Conservation (phyloP, 2,888 invertebrate species). For the Cordilura impudica region DNA sequence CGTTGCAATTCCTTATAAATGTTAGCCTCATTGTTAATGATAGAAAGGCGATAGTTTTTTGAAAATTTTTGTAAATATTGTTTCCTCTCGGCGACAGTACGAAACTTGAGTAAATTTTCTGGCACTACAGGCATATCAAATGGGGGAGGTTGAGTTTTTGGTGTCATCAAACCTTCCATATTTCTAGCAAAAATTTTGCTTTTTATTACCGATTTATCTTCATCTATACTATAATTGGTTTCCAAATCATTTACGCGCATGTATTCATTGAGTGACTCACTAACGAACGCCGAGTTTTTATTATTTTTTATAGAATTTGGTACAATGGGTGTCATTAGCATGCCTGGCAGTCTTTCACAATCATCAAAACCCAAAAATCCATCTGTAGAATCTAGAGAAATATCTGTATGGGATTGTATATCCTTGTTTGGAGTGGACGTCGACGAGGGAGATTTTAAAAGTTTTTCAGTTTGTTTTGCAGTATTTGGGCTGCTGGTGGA, state of each 20-base stretch:
- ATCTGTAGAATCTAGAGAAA: slow-evolving; percentile 63
- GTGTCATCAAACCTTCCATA: slow-evolving; percentile 74
- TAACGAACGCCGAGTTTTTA: slow-evolving; percentile 77
- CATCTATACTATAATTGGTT: slow-evolving; percentile 65
- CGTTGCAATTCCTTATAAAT: slow-evolving; percentile 75
- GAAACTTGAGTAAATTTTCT: slow-evolving; percentile 76
- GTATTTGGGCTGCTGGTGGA: neutral
- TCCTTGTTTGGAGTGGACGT: neutral
- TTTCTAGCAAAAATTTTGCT: slow-evolving; percentile 55
- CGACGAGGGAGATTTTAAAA: neutral
- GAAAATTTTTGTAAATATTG: slow-evolving; percentile 75
- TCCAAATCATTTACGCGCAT: slow-evolving; percentile 78
- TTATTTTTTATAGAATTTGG: slow-evolving; percentile 66
- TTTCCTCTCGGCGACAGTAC: slow-evolving; percentile 80
- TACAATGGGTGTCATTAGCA: slow-evolving; percentile 75
- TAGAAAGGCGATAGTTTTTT: slow-evolving; percentile 73
- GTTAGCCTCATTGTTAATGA: slow-evolving; percentile 77
- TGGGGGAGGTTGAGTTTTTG: slow-evolving; percentile 71
- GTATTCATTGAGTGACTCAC: slow-evolving; percentile 79
- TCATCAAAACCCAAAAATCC: slow-evolving; percentile 77
- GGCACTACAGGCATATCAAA: slow-evolving; percentile 75
- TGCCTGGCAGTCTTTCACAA: slow-evolving; percentile 72
- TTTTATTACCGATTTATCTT: slow-evolving; percentile 48
- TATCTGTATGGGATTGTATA: slow-evolving; percentile 44
- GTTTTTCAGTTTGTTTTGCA: neutral